phyloP scores from a whole-genome alignment of 2,888 invertebrate species.

The Digitonthophagus gazella region DNA sequence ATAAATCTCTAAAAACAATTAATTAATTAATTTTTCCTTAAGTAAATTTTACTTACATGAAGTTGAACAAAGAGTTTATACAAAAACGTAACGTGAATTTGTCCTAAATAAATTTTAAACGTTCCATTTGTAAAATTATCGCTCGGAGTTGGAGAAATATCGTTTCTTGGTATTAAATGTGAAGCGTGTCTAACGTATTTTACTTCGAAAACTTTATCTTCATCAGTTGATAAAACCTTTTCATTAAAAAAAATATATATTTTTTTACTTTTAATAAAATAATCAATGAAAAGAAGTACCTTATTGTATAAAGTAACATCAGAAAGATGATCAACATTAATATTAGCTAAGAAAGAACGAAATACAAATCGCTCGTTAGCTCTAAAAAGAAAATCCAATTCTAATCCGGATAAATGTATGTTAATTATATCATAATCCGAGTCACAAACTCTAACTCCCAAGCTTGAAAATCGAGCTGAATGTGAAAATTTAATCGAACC shows the following conservation, averaged over 20 bases:
- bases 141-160: constrained; percentile 53
- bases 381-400: constrained; percentile 74
- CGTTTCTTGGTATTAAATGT: constrained; percentile 54
- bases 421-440: constrained; percentile 69
- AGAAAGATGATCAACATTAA: constrained; percentile 70
- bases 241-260: not conserved
- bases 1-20: constrained; percentile 44
- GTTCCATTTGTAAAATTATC: constrained; percentile 66
- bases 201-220: constrained; percentile 75
- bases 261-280: constrained; percentile 18
- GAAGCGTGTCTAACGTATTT: constrained; percentile 73
- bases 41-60: no score
- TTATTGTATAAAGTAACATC: constrained; percentile 74
- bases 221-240: constrained; percentile 73
- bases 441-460: constrained; percentile 66
- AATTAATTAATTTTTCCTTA: not conserved
- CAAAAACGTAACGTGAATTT: constrained; percentile 69
- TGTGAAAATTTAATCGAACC: constrained; percentile 75
- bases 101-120: constrained; percentile 66
- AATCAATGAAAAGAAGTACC: constrained; percentile 48
- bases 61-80: constrained; percentile 63
- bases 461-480: constrained; percentile 61
- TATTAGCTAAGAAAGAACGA: constrained; percentile 64
- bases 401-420: constrained; percentile 63
- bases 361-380: constrained; percentile 76